A percentile compares a stretch with the other conserved stretches of the same genome.
Conservation (phyloP, 1,140 invertebrate genomes). For the Eriosoma lanigerum region DNA sequence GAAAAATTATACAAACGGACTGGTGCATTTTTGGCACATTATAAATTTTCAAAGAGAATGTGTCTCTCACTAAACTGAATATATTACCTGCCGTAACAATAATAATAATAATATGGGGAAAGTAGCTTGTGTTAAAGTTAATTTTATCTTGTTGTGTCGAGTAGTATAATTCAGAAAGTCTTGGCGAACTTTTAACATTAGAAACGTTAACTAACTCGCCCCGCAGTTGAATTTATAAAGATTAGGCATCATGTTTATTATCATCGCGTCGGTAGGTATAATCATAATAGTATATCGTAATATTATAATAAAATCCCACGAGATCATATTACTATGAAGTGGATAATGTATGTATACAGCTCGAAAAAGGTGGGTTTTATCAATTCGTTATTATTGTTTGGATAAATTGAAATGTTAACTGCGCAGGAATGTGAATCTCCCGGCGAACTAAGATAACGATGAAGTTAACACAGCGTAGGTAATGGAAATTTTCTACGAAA, state of each 20-base stretch:
- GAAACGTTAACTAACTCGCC: not conserved
- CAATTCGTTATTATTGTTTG: constrained; percentile 8
- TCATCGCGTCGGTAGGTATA: not conserved
- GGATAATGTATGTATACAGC: not conserved
- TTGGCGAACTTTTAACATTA: constrained; percentile 21
- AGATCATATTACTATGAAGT: not conserved
- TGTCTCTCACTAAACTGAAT: not conserved
- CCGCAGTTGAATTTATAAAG: not conserved
- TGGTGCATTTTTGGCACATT: not conserved
- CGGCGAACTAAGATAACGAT: not conserved
- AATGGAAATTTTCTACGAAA: not conserved
- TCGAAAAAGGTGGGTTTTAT: not conserved
- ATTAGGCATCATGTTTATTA: constrained; percentile 16
- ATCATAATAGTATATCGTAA: not conserved
- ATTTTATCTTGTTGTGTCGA: not conserved
- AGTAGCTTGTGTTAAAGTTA: not conserved
- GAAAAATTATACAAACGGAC: not conserved
- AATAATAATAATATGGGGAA: not conserved
- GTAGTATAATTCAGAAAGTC: constrained; percentile 34
- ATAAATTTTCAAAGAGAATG: constrained; percentile 7
- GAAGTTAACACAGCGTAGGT: not conserved
- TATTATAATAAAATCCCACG: not conserved
- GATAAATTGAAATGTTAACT: constrained; percentile 23
- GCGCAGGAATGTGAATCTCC: not conserved
- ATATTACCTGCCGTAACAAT: not conserved